Conservation (phyloP, 2,888 invertebrate genomes). For the Xestoiulus laeticollis region DNA sequence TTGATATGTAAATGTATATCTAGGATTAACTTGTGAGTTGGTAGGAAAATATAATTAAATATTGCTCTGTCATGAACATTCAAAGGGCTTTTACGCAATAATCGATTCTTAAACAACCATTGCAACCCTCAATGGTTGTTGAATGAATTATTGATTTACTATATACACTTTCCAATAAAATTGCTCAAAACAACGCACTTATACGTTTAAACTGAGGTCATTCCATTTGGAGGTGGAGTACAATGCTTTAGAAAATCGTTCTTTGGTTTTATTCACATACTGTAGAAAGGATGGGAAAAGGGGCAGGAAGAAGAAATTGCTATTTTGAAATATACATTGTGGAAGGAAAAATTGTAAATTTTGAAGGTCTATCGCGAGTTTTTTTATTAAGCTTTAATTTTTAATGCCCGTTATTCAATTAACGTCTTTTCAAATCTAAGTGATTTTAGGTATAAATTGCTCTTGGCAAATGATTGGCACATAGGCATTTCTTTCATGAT, state of each 20-base stretch:
- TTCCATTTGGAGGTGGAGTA: neutral
- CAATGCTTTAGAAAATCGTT: neutral
- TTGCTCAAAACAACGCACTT: neutral
- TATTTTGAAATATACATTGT: too few relatives aligned
- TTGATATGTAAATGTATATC: neutral
- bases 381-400: too few relatives aligned
- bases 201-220: constrained; percentile 1
- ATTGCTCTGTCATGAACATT: neutral
- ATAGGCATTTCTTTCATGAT: too few relatives aligned
- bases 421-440: too few relatives aligned
- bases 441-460: too few relatives aligned
- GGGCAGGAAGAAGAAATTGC: too few relatives aligned
- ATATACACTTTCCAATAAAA: constrained; percentile 7
- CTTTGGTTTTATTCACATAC: too few relatives aligned
- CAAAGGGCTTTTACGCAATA: neutral
- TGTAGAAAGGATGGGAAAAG: too few relatives aligned
- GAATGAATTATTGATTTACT: constrained; percentile 29
- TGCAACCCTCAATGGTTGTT: neutral
- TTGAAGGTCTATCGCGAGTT: too few relatives aligned
- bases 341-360: too few relatives aligned
- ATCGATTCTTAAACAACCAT: constrained; percentile 6
- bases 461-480: too few relatives aligned
- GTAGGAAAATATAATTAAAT: constrained; percentile 13
- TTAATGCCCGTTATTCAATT: too few relatives aligned
- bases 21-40: neutral